Conservation (phyloP, 2,888 invertebrate species). For the Drosophila cracens region DNA sequence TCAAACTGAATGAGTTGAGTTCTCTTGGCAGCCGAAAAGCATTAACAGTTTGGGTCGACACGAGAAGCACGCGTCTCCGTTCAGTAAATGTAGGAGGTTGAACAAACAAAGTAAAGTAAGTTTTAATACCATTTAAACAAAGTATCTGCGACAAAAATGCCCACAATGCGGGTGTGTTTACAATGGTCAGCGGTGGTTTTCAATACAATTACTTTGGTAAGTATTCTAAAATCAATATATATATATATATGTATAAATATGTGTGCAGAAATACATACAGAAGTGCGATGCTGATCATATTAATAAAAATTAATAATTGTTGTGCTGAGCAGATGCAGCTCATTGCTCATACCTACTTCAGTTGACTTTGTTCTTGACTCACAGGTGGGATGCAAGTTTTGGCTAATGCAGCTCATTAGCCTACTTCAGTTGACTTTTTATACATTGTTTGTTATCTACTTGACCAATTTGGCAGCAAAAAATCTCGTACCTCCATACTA, state of each 20-base stretch:
- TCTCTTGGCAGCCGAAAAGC: constrained; percentile 48
- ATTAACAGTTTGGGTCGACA: constrained; percentile 67
- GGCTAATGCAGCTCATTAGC: constrained; percentile 17
- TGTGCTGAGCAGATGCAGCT: constrained; percentile 21
- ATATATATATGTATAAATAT: background rate
- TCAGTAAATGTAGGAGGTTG: constrained; percentile 25
- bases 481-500: constrained; percentile 48
- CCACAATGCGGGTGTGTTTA: constrained; percentile 74
- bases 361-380: constrained; percentile 28
- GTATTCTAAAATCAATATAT: constrained; percentile 20
- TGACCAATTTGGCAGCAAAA: constrained; percentile 68
- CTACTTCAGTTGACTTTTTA: constrained; percentile 16
- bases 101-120: constrained; percentile 21
- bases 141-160: constrained; percentile 53
- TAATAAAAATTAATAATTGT: too few relatives aligned
- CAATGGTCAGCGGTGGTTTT: constrained; percentile 79
- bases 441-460: constrained; percentile 35
- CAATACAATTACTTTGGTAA: constrained; percentile 78
- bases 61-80: constrained; percentile 57
- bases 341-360: constrained; percentile 9
- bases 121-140: constrained; percentile 11
- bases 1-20: constrained; percentile 53
- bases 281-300: background rate
- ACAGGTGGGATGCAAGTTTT: constrained; percentile 57
- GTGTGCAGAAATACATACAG: background rate